Evolutionary conservation across 2,888 invertebrate species (phyloP), one percentile per base, ranked within the genome.

Genomic region (Gnatocerus cornutus): DNA sequence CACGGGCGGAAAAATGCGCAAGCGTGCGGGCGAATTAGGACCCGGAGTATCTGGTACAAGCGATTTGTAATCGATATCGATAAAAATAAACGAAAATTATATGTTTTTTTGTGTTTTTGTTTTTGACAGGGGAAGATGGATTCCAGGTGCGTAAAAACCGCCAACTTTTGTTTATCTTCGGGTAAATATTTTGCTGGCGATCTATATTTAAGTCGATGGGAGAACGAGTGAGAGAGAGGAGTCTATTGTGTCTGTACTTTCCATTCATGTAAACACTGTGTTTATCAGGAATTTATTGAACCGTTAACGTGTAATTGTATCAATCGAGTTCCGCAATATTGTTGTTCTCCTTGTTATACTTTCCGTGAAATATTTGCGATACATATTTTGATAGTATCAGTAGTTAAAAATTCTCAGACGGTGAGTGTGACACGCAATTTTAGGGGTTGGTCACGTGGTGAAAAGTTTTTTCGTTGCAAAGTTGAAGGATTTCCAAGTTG

Each of bases 271-370:
- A 58, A 65, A 65, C 48, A 65, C 52, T 16, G 56, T 68, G 68
- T 68, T 53, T 68, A 62, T 68, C 68, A 37, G 62, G 53, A 45
- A 68, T 53, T 68, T 61, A 68, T 68, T 62, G 68, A 62, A 68
- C 61, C 68, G 68, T 68, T 68, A 68, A 68, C 61, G 62, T 50
- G 61, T 62, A 68, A 68, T 68, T 68, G 61, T 53, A 62, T 68
- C 53, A 45, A 68, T 68, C 53, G 50, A 68, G 68, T 68, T 68
- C 68, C 68, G 68, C 68, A 68, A 68, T 45, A 55, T 63, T 67
- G 64, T 56, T 59, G 53, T 53, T 62, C 55, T 68, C 62, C 68
- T 61, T 52, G 68, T 65, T 56, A 65, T 48, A 65, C 56, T 65
- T 65, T 65, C 55, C 48, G 29, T 27, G 56, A 53, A 41, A 63